Evolutionary conservation across 2,888 invertebrate species (phyloP).

Genomic region (Boloria euphrosyne): DNA sequence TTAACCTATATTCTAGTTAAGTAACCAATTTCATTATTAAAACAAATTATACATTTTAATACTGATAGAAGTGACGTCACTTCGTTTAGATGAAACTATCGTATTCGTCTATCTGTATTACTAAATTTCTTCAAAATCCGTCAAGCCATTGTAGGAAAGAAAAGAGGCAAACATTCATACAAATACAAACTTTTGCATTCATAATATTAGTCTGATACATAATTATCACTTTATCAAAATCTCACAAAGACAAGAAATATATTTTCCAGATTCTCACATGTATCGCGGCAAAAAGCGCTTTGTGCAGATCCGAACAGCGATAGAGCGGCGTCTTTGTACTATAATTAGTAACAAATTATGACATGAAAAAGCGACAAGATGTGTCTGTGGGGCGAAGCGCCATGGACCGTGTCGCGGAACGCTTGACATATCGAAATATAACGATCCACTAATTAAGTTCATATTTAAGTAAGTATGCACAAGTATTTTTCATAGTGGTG

Average conservation of each 20-base stretch:
- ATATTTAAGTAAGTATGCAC: slow-evolving; percentile 27
- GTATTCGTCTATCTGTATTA: too few relatives aligned
- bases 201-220: too few relatives aligned
- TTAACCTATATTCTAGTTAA: slow-evolving; percentile 20
- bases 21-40: slow-evolving; percentile 13
- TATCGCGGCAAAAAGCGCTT: not conserved
- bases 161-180: too few relatives aligned
- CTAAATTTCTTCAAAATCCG: too few relatives aligned
- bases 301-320: slow-evolving; percentile 9
- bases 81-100: too few relatives aligned
- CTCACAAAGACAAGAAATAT: too few relatives aligned
- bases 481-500: slow-evolving; percentile 6
- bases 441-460: slow-evolving; percentile 39
- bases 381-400: slow-evolving; percentile 24
- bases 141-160: too few relatives aligned
- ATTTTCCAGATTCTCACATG: not conserved
- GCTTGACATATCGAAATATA: slow-evolving; percentile 33
- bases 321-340: slow-evolving; percentile 35
- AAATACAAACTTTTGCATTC: too few relatives aligned
- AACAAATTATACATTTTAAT: too few relatives aligned
- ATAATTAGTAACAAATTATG: slow-evolving; percentile 45
- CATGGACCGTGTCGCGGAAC: slow-evolving; percentile 34
- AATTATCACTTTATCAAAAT: too few relatives aligned
- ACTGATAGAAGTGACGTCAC: too few relatives aligned
- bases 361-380: slow-evolving; percentile 34